Evolutionary conservation across 2,113 vertebrate genomes (phyloP).

Genomic region (Sardina pilchardus): DNA sequence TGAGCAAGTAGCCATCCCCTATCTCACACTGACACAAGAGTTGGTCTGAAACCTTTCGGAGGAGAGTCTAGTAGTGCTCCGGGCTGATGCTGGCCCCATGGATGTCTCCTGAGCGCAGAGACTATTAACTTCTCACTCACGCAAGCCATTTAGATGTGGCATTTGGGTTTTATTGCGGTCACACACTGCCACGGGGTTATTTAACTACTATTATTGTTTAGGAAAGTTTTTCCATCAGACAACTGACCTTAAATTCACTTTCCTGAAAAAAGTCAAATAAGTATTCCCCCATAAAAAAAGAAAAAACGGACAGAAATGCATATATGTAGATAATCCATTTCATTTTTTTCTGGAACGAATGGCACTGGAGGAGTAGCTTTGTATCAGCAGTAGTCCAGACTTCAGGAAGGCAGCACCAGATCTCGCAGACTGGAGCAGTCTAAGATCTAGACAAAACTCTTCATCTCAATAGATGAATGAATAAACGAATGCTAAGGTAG

Average conservation of each 20-base stretch:
- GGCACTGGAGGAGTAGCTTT: not conserved
- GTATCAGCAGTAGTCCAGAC: no score
- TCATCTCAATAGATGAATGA: no score
- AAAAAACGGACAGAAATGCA: not conserved
- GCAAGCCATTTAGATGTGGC: no score
- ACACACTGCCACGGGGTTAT: no score
- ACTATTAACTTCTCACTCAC: no score
- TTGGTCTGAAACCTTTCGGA: not conserved
- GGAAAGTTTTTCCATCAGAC: not conserved
- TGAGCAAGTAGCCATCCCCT: not conserved
- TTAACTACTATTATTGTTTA: not conserved
- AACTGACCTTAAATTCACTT: not conserved
- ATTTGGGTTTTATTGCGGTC: no score
- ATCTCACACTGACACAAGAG: not conserved
- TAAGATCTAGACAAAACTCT: no score
- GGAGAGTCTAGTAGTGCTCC: not conserved
- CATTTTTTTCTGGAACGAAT: not conserved
- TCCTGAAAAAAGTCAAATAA: no score
- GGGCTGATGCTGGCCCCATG: not conserved
- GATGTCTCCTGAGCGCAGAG: not conserved
- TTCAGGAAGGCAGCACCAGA: no score
- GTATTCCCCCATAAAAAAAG: no score
- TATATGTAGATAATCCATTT: not conserved
- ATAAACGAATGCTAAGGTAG: no score
- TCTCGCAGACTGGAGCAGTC: no score